Conservation (phyloP, 1,140 invertebrate species). For the Nixonia krombeini region DNA sequence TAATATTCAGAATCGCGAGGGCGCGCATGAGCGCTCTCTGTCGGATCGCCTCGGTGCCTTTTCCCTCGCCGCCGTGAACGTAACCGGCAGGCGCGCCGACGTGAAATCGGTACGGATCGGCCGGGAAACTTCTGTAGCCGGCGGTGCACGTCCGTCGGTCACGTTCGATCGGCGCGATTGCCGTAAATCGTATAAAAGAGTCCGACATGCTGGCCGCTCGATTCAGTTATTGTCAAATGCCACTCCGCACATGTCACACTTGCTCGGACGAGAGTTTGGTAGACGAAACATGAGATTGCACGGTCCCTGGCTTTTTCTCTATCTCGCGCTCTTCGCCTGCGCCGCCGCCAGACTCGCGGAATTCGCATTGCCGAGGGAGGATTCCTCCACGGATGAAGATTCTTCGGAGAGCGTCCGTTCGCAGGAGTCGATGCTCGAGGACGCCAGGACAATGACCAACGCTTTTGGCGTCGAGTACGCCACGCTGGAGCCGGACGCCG, state of each 20-base stretch:
- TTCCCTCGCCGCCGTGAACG: background rate
- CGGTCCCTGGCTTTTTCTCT: background rate
- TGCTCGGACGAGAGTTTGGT: background rate
- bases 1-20: background rate
- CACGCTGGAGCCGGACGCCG: conserved; percentile 59
- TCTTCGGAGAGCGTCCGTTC: background rate
- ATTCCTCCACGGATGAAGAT: background rate
- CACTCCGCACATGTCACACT: background rate
- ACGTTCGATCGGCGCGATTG: conserved; percentile 20
- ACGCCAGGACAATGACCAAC: too few species aligned
- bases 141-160: conserved; percentile 28
- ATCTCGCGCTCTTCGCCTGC: conserved; percentile 4
- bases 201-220: conserved; percentile 18
- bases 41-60: conserved; percentile 2
- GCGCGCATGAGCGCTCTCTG: background rate
- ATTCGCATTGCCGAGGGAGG: too few species aligned
- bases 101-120: conserved; percentile 43
- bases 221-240: conserved; percentile 49
- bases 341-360: too few species aligned
- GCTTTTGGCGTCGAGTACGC: conserved; percentile 13
- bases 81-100: conserved; percentile 4
- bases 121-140: conserved; percentile 21
- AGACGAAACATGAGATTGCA: background rate
- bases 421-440: conserved; percentile 10
- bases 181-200: conserved; percentile 59